Evolutionary conservation across 2,113 vertebrate species (phyloP).

Genomic region (Tachuris rubrigastra): DNA sequence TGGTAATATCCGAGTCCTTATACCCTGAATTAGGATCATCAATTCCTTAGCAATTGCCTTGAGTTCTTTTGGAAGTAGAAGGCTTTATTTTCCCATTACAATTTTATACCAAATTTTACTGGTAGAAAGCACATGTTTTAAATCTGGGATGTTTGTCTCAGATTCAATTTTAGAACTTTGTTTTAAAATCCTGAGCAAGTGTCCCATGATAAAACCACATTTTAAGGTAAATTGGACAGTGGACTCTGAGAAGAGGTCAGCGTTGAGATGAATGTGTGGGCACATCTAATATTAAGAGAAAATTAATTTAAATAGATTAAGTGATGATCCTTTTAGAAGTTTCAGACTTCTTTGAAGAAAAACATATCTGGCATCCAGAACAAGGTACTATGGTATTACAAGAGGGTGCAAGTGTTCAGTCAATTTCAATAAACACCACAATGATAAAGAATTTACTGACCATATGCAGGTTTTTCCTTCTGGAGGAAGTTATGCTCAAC

Average conservation of each 20-base stretch:
- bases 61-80: slow-evolving; percentile 1
- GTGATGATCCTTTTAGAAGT: background rate
- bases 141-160: background rate
- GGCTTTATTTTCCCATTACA: slow-evolving; percentile 35
- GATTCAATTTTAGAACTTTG: background rate
- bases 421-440: background rate
- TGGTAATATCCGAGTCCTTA: slow-evolving; percentile 36
- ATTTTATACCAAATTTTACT: slow-evolving; percentile 34
- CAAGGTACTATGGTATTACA: background rate
- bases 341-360: background rate
- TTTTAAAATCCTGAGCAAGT: background rate
- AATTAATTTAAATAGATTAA: background rate
- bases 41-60: slow-evolving; percentile 36
- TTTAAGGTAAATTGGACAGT: background rate
- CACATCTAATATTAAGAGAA: background rate
- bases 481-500: background rate
- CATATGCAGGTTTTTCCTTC: background rate
- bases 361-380: background rate
- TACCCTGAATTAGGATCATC: slow-evolving; percentile 64
- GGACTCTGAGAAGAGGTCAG: background rate
- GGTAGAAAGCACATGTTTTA: slow-evolving; percentile 8
- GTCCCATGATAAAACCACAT: background rate
- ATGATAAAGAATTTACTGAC: background rate
- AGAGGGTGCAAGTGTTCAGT: background rate
- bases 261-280: background rate